Evolutionary conservation across 2,888 invertebrate genomes (phyloP).

Genomic region (Carpatolechia fugitivella): DNA sequence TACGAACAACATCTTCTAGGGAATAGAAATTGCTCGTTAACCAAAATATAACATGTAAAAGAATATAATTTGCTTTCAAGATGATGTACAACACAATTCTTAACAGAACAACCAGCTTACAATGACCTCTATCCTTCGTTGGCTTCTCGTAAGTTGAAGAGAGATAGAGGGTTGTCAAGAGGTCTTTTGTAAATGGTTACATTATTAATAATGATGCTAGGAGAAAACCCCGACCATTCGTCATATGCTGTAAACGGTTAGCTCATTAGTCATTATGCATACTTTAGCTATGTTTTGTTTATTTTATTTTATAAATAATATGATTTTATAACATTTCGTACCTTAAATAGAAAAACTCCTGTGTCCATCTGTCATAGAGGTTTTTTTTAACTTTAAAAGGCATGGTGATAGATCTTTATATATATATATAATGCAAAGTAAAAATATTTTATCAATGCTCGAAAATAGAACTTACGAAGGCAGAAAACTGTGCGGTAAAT

Average conservation of each 20-base stretch:
- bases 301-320: background rate
- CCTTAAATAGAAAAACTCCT: no score
- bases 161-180: conserved; percentile 9
- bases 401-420: background rate
- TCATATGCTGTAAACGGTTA: conserved; percentile 61
- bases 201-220: conserved; percentile 60
- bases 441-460: background rate
- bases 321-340: no score
- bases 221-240: conserved; percentile 49
- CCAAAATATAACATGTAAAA: conserved; percentile 40
- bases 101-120: conserved; percentile 44
- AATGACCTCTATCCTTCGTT: conserved; percentile 29
- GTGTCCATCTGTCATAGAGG: background rate
- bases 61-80: conserved; percentile 53
- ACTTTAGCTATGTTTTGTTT: conserved; percentile 10
- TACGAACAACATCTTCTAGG: no score
- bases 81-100: conserved; percentile 57
- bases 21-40: conserved; percentile 31
- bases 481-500: no score
- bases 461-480: no score
- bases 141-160: background rate
- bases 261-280: conserved; percentile 65
- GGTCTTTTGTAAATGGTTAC: conserved; percentile 43
- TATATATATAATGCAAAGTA: background rate
- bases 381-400: background rate